phyloP scores from a whole-genome alignment of 2,888 invertebrate genomes.

The Morinoia aosen region DNA sequence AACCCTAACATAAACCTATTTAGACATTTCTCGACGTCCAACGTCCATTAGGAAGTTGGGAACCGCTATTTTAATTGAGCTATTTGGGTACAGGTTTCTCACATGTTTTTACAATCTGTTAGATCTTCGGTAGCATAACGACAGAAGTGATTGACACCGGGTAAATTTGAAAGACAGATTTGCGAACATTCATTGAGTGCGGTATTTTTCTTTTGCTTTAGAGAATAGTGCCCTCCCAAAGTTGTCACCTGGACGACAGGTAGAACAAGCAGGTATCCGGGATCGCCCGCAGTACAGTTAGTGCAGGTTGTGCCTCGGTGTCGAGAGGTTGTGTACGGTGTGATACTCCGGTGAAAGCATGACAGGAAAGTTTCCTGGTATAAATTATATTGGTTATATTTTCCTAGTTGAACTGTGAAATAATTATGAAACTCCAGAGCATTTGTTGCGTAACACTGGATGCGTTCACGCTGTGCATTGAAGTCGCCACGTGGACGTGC shows the following conservation, averaged over 20 bases:
- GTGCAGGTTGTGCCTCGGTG: conserved; percentile 1
- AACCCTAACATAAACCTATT: not conserved
- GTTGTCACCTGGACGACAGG: not conserved
- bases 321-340: not conserved
- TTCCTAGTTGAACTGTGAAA: not conserved
- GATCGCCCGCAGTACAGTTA: conserved; percentile 35
- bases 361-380: not conserved
- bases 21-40: not conserved
- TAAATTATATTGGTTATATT: not conserved
- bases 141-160: not conserved
- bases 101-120: not conserved
- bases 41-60: not conserved
- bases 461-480: conserved; percentile 27
- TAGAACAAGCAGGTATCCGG: conserved; percentile 19
- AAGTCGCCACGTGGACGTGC: conserved; percentile 39
- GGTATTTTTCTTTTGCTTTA: not conserved
- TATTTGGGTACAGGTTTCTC: not conserved
- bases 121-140: not conserved
- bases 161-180: not conserved
- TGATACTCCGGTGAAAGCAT: not conserved
- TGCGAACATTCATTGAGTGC: not conserved
- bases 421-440: not conserved
- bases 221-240: not conserved
- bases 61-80: not conserved
- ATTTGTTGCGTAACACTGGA: not conserved